Evolutionary conservation across 2,888 invertebrate genomes (phyloP), one percentile per base, ranked within the genome.

Genomic region (Eristalinus sepulchralis): DNA sequence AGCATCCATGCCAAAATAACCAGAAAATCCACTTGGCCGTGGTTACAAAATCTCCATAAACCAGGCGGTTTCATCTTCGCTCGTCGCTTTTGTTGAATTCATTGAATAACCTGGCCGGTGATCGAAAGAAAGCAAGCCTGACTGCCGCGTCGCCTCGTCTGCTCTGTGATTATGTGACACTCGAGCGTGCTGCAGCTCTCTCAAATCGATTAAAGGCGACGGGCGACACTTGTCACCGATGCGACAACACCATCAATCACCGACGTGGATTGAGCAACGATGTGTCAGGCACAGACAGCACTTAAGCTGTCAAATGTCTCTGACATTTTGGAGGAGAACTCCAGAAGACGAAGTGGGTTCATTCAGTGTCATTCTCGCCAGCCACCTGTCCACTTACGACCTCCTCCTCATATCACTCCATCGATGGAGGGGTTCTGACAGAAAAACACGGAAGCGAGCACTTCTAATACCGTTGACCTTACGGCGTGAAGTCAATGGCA

Each of bases 181-280:
- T 77, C 62, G 11, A 67, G 55, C 70, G 55, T 55, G 75, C 63
- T 75, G 9, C 63, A 22, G 47, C 67, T 36, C 66, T 82, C 70
- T 70, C 76, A 82, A 82, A 82, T 79, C 63, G 68, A 83, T 83
- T 83, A 70, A 47, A 11, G 20, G 22, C 57, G 57, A 57, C 9
- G 22, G 24, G 13, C n/a, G 39, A 47, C 47, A 47, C 47, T 47
- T 57, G 57, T 57, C 57, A 66, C 31, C 36, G 62, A 75, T 24
- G 73, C 33, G 62, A 62, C 71, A 72, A 34, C 47, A 66, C 27
- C 24, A 33, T 1, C 64, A 47, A 24, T 57, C 57, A 57, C 2
- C 9, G 11, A 22, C 13, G 24, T 1, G 13, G 57, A 57, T 57
- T 57, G 57, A 13, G 22, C 24, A 57, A 57, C 57, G 24, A 13